Evolutionary conservation across 2,888 invertebrate genomes (phyloP), one percentile per base, ranked within the genome.

Genomic region (Atethmia centrago): DNA sequence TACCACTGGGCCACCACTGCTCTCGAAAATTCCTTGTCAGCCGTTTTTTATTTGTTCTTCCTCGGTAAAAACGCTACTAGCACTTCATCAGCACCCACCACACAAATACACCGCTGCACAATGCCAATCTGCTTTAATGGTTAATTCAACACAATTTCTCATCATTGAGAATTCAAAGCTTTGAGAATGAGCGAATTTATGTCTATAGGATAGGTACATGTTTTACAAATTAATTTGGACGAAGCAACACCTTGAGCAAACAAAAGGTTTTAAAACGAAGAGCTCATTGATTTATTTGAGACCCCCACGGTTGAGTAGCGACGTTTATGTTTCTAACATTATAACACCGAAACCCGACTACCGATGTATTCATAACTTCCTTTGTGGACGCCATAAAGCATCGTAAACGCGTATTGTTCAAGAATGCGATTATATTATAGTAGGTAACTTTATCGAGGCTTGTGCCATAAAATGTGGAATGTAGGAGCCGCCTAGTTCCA

Each of bases 331-430:
- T 86, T 79, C 82, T 84, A 85, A 87, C 86, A 88, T 79, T 83
- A 85, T 80, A 89, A 89, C 84, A 87, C 83, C 82, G 90, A 88
- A 92, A 92, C 87, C 84, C 76, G 90, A 91, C 89, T 85, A 88
- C 83, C 87, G 85, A 90, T 89, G 90, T 89, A 91, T 93, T 92
- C 92, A 92, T 91, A 92, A 91, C 93, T 92, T 94, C 93, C 93
- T 90, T 87, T 87, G 89, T 87, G 76, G 85, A 85, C 82, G 81
- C 71, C 82, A 90, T 90, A 90, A 92, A 90, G 86, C 89, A 87
- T 92, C 91, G 87, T 93, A 92, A 92, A 92, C 90, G 78, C 85
- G 81, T 81, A 94, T 94, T 93, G 93, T 94, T 92, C 88, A 87
- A 87, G 88, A 88, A 88, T 82, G 87, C 89, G 87, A 91, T 92